Evolutionary conservation across 2,888 invertebrate genomes (phyloP).

Genomic region (Blera fallax): DNA sequence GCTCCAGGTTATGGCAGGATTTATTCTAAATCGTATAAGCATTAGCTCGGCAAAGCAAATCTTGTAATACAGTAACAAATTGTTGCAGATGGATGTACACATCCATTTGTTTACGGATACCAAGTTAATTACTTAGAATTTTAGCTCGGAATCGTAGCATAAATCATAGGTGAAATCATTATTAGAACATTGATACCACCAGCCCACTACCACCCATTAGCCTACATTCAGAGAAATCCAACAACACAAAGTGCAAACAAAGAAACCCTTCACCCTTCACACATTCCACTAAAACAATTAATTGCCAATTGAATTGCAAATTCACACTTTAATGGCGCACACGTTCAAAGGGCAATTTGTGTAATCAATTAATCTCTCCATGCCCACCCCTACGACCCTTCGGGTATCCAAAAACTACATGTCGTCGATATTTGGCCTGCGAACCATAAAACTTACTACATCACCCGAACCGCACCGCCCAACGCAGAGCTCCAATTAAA

Average conservation of each 20-base stretch:
- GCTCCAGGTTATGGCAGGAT: no score
- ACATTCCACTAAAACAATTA: slow-evolving; percentile 8
- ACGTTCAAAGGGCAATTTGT: slow-evolving; percentile 19
- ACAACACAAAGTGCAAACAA: background rate
- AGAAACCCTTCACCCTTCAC: background rate
- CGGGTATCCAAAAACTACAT: slow-evolving; percentile 3
- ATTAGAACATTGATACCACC: no score
- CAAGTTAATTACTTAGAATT: no score
- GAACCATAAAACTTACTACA: slow-evolving; percentile 7
- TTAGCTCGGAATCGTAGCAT: no score
- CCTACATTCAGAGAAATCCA: background rate
- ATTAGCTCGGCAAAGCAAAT: no score
- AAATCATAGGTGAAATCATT: no score
- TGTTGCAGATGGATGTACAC: no score
- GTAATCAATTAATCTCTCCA: slow-evolving; percentile 41
- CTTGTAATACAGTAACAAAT: no score
- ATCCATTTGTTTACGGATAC: no score
- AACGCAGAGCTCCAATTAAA: slow-evolving; percentile 29
- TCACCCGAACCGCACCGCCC: background rate
- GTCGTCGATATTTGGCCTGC: slow-evolving; percentile 16
- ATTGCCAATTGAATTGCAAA: slow-evolving; percentile 50
- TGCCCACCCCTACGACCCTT: background rate
- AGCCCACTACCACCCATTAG: no score
- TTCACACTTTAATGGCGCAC: slow-evolving; percentile 24
- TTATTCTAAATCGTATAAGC: no score